Evolutionary conservation across 2,113 vertebrate genomes (phyloP), one percentile per base, ranked within the genome.

Genomic region (Himantopus leucocephalus): DNA sequence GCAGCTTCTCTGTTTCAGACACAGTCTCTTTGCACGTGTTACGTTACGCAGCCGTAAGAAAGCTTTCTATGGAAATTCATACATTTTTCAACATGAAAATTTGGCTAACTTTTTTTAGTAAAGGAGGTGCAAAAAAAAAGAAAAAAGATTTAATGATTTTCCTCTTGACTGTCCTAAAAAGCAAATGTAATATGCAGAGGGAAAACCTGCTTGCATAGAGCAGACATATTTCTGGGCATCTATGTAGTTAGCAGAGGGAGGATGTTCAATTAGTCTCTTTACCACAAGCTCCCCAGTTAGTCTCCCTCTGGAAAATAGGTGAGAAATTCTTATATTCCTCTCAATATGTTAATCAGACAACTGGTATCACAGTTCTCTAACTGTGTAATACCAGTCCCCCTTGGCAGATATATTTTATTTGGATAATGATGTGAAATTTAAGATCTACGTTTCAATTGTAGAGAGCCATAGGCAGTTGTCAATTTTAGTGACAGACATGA

Each of bases 371-470:
- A 97, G 97, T 98, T 98, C 98, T 98, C 97, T 98, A 98, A 98
- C 98, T 97, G 98, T 98, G 98, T 98, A 98, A 98, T 98, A 98
- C 97, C 97, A 98, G 98, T 98, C 98, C 98, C 98, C 98, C 97
- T 98, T 98, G 98, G 98, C 98, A 98, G 97, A 98, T 98, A 98
- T 98, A 98, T 98, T 98, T 98, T 99, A 99, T 98, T 98, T 98
- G 99, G 99, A 99, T 99, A 99, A 99, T 99, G 99, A 99, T 99
- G 99, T 99, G 98, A 99, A 99, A 99, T 99, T 99, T 99, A 98
- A 99, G 99, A 99, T 99, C 99, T 99, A 99, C 98, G 96, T 99
- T 99, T 99, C 98, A 97, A 98, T 98, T 98, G 98, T 98, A 97
- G 97, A 98, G 98, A 98, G 98, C 99, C 98, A 98, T 97, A 98